Conservation (phyloP, 2,888 invertebrate species). For the Papilio gigon region DNA sequence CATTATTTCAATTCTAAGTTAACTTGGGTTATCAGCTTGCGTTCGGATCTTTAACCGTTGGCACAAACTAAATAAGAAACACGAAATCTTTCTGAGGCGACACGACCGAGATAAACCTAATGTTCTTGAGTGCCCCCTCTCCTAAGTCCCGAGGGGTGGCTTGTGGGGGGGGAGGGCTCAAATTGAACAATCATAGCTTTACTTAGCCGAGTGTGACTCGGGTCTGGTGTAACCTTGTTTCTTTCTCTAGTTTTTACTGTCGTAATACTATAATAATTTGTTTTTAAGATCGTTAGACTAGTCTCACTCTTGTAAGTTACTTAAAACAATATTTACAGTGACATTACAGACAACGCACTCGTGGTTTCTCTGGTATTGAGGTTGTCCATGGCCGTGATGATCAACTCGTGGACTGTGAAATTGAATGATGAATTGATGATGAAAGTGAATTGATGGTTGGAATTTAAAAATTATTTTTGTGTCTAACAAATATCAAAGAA, state of each 20-base stretch:
- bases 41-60: conserved; percentile 26
- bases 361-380: no score
- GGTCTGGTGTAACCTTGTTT: conserved; percentile 34
- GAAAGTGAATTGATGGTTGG: no score
- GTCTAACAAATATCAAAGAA: no score
- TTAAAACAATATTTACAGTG: neutral
- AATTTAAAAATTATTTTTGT: no score
- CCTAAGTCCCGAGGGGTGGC: conserved; percentile 46
- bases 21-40: neutral
- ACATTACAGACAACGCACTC: no score
- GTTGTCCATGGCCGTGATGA: no score
- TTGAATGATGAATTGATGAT: no score
- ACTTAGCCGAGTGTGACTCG: conserved; percentile 43
- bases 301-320: neutral
- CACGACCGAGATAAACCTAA: conserved; percentile 50
- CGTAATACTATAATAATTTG: conserved; percentile 10
- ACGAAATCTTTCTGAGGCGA: conserved; percentile 39
- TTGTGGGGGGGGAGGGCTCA: conserved; percentile 43
- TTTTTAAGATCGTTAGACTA: neutral
- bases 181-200: conserved; percentile 54
- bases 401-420: no score
- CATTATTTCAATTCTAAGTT: neutral
- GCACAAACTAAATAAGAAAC: conserved; percentile 39
- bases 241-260: conserved; percentile 31
- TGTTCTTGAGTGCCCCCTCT: conserved; percentile 49